Conservation (phyloP, 2,797 vertebrate species). For the Halcyon smyrnensis region DNA sequence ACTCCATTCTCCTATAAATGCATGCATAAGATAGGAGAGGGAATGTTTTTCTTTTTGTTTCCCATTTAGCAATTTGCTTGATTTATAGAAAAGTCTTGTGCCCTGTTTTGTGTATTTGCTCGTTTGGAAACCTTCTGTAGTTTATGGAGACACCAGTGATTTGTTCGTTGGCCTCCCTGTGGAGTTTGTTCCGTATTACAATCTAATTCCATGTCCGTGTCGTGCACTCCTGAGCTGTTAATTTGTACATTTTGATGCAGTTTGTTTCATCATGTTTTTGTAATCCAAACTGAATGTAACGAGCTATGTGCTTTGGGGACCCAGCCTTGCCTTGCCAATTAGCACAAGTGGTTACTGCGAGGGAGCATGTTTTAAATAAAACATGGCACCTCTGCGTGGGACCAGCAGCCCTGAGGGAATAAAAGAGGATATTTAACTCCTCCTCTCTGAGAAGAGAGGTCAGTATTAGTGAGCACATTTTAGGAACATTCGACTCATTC, state of each 20-base stretch:
- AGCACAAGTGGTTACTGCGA: slow-evolving; percentile 83
- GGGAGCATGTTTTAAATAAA: slow-evolving; percentile 84
- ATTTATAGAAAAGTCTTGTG: slow-evolving; percentile 72
- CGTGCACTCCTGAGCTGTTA: slow-evolving; percentile 76
- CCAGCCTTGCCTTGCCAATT: slow-evolving; percentile 83
- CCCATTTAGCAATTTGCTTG: slow-evolving; percentile 70
- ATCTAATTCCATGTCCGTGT: slow-evolving; percentile 77
- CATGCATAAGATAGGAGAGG: slow-evolving; percentile 21
- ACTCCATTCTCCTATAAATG: slow-evolving; percentile 29
- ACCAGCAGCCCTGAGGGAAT: slow-evolving; percentile 61
- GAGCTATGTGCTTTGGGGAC: slow-evolving; percentile 83
- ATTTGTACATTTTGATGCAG: slow-evolving; percentile 83
- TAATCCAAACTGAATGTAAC: slow-evolving; percentile 84
- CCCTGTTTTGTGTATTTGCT: slow-evolving; percentile 71
- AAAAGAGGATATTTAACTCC: slow-evolving; percentile 73
- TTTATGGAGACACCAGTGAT: slow-evolving; percentile 76
- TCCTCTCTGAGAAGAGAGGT: slow-evolving; percentile 42
- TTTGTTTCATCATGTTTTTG: slow-evolving; percentile 83
- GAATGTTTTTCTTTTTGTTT: neutral
- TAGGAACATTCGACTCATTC: neutral
- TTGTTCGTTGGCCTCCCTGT: slow-evolving; percentile 75
- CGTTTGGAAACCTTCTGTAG: slow-evolving; percentile 75
- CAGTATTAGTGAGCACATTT: neutral
- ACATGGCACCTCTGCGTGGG: slow-evolving; percentile 77
- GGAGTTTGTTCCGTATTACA: slow-evolving; percentile 79